Evolutionary conservation across 2,113 vertebrate genomes (phyloP), one percentile per base, ranked within the genome.

Genomic region (Apaloderma vittatum): DNA sequence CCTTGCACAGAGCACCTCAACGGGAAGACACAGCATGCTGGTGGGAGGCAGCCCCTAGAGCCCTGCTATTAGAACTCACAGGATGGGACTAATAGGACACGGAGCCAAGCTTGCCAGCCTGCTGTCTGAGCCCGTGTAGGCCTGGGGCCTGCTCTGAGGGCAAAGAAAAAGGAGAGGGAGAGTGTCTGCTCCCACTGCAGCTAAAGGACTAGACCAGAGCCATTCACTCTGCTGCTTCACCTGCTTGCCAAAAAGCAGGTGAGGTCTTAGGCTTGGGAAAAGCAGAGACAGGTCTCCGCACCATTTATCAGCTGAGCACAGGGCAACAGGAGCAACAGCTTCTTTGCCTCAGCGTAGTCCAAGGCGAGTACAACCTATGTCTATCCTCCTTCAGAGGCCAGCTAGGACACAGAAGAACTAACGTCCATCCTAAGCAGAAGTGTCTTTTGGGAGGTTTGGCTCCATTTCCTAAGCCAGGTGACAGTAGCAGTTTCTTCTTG

Each of bases 391-490:
- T 72, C 48, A 76, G 54, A 59, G 13, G 27, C 19, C 62, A 79
- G 49, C 30, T 73, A 58, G 34, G 32, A 59, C 57, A 78, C 0
- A 27, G 37, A 81, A 54, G 12, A 61, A 14, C 51, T 32, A 77
- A 16, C 30, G 37, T 36, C 45, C 0, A 0, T 17, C 16, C 73
- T 51, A 6, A 8, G 20, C 15, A 45, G 30, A 88, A 6, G 51
- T 32, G 21, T 43, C 77, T 84, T 70, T 23, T 45, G 34, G 65
- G 15, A 86, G n/a, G 45, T 78, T 93, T 36, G 45, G 40, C 24
- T 86, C 66, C 9, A 6, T 68, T 72, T 83, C 36, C 54, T 61
- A 70, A 91, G 73, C 24, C 29, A 94, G 66, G 30, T 55, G 68
- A 79, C 1, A 19, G 74, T 45, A 59, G 74, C 59, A 86, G 54